Conservation (phyloP, 1,140 invertebrate genomes). For the Drosophila willistoni region DNA sequence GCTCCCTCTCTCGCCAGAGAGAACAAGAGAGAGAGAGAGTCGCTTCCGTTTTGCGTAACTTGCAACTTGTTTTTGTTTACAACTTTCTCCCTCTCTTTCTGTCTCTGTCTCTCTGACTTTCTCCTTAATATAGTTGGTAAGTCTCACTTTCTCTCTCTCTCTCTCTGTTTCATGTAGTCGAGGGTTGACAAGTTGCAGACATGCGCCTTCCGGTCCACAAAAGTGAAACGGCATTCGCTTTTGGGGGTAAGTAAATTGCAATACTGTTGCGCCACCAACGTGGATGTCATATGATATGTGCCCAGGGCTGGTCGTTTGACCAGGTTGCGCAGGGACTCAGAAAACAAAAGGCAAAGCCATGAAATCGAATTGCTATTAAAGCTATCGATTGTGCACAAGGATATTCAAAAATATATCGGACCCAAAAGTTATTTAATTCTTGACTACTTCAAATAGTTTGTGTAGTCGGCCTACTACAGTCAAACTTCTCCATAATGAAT, state of each 20-base stretch:
- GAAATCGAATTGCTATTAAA: background rate
- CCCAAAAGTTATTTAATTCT: too few species aligned
- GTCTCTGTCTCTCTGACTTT: background rate
- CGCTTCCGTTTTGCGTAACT: conserved; percentile 35
- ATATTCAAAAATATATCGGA: background rate
- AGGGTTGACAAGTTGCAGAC: conserved; percentile 54
- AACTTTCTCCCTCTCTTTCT: conserved; percentile 24
- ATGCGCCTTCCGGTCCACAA: conserved; percentile 46
- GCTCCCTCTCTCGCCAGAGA: conserved; percentile 11
- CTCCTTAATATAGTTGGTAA: background rate
- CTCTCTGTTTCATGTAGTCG: conserved; percentile 17
- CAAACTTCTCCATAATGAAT: too few species aligned
- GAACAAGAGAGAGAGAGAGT: too few species aligned
- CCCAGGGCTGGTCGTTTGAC: background rate
- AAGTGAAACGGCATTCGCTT: background rate
- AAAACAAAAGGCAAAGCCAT: background rate
- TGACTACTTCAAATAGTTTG: too few species aligned
- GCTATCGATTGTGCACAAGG: background rate
- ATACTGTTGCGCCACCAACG: conserved; percentile 49
- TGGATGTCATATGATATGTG: conserved; percentile 8
- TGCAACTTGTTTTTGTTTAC: conserved; percentile 79
- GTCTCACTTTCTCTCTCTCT: background rate
- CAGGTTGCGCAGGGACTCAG: background rate
- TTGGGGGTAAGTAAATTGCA: conserved; percentile 58
- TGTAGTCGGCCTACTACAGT: too few species aligned